These are phyloP conservation scores for Pangasius djambal DNA, from an alignment of 2,797 vertebrate genomes.

Conservation along the genomic window DNA sequence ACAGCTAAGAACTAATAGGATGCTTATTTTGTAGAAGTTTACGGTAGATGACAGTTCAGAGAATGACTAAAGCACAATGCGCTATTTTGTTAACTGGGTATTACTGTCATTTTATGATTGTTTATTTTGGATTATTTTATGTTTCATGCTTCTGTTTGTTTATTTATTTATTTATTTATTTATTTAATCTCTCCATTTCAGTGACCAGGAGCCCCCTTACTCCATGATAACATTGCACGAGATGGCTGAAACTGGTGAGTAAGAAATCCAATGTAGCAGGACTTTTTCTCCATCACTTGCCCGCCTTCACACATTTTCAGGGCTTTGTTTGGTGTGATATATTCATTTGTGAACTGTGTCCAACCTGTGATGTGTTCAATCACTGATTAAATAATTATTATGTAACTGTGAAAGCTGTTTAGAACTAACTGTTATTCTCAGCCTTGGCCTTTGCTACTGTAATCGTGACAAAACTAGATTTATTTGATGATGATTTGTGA, in stretches of 20 bases:
- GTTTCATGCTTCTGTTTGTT: not conserved
- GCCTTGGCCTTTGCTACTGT: not conserved
- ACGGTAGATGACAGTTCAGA: not conserved
- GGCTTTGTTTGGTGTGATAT: slow-evolving; percentile 3
- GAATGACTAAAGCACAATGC: not conserved
- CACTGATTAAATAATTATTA: slow-evolving; percentile 46
- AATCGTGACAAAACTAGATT: not conserved
- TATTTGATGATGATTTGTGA: not conserved
- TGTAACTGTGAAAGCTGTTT: slow-evolving; percentile 7
- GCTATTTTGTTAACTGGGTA: slow-evolving; percentile 27
- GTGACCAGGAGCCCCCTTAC: slow-evolving; percentile 98
- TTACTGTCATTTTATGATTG: not conserved
- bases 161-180: not conserved
- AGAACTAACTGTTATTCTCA: not conserved
- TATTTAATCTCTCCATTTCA: slow-evolving; percentile 73
- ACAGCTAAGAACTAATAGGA: not conserved
- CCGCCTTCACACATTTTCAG: not conserved
- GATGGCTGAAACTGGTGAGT: slow-evolving; percentile 98
- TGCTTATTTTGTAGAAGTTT: not conserved
- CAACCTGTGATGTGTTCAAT: slow-evolving; percentile 10
- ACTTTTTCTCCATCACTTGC: not conserved
- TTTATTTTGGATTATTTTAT: not conserved
- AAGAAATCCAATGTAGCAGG: not conserved
- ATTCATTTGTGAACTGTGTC: not conserved
- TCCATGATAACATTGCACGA: slow-evolving; percentile 99